Percentiles rank a stretch among this genome's conserved stretches.
phyloP scores from a whole-genome alignment of 2,888 invertebrate species.

The Drosophila helvetica region DNA sequence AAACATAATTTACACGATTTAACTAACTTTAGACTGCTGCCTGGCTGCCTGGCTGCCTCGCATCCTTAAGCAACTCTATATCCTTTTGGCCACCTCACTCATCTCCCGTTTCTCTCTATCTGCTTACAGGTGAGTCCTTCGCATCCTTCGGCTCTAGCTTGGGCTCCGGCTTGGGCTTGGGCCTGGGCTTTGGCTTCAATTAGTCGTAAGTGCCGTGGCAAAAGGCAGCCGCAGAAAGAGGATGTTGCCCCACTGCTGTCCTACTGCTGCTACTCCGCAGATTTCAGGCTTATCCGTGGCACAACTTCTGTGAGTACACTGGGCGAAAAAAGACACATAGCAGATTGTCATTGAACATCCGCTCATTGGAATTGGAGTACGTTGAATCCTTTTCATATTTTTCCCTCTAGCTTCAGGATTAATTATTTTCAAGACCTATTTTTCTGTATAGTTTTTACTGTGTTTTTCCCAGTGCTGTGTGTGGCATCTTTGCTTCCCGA shows the following conservation, averaged over 20 bases:
- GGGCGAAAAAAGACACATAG: too few species aligned
- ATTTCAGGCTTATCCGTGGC: neutral
- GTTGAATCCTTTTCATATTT: too few species aligned
- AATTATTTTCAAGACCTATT: neutral
- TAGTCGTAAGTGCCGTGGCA: conserved; percentile 75
- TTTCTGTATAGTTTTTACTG: too few species aligned
- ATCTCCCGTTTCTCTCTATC: conserved; percentile 19
- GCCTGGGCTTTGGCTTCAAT: conserved; percentile 67
- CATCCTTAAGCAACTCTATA: conserved; percentile 27
- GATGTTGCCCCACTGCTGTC: neutral
- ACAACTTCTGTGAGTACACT: neutral
- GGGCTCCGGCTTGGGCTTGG: conserved; percentile 13
- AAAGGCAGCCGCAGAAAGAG: conserved; percentile 32
- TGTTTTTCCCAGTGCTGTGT: conserved; percentile 10
- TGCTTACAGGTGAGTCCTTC: conserved; percentile 65
- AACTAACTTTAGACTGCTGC: conserved; percentile 63
- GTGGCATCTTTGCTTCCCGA: conserved; percentile 54
- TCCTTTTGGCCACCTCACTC: conserved; percentile 2
- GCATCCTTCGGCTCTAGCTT: conserved; percentile 15
- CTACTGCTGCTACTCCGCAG: neutral
- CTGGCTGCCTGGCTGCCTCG: neutral
- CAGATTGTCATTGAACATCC: too few species aligned
- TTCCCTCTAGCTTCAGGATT: conserved; percentile 2
- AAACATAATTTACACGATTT: conserved; percentile 79
- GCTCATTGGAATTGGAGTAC: too few species aligned